Evolutionary conservation across 2,888 invertebrate genomes (phyloP).

Genomic region (Serrognathus titanus): DNA sequence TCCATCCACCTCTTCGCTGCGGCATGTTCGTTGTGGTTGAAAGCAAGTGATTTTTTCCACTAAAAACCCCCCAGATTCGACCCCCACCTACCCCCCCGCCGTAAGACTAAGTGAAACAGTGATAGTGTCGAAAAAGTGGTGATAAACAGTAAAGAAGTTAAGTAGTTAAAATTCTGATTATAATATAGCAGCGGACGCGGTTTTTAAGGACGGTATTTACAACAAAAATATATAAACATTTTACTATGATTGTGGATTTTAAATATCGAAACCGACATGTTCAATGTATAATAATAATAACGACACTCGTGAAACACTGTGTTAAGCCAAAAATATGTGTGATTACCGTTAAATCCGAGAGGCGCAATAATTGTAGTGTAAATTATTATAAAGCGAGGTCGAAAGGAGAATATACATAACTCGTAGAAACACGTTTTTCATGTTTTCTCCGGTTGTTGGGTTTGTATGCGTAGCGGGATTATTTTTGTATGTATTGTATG

Average conservation of each 20-base stretch:
- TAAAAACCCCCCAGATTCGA: neutral
- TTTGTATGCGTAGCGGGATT: slow-evolving; percentile 3
- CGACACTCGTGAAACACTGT: neutral
- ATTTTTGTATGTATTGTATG: slow-evolving; percentile 8
- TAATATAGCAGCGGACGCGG: neutral
- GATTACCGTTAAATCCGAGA: slow-evolving; percentile 25
- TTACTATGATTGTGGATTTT: too few relatives aligned
- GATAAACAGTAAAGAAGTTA: slow-evolving; percentile 16
- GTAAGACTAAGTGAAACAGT: slow-evolving; percentile 19
- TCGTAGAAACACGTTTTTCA: slow-evolving; percentile 6
- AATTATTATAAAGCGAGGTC: neutral
- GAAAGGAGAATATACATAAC: too few relatives aligned
- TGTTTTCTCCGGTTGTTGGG: slow-evolving; percentile 9
- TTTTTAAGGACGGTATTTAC: neutral
- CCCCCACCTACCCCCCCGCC: neutral
- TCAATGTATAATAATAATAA: slow-evolving; percentile 3
- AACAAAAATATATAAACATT: neutral
- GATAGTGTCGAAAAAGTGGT: slow-evolving; percentile 19
- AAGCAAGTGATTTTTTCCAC: slow-evolving; percentile 1
- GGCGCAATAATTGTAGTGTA: slow-evolving; percentile 34
- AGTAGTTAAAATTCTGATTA: slow-evolving; percentile 1
- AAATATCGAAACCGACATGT: too few relatives aligned
- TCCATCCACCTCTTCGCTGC: slow-evolving; percentile 4
- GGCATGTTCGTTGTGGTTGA: too few relatives aligned
- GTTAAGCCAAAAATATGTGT: slow-evolving; percentile 25